Conservation (phyloP, 2,888 invertebrate species). For the Automeris io region DNA sequence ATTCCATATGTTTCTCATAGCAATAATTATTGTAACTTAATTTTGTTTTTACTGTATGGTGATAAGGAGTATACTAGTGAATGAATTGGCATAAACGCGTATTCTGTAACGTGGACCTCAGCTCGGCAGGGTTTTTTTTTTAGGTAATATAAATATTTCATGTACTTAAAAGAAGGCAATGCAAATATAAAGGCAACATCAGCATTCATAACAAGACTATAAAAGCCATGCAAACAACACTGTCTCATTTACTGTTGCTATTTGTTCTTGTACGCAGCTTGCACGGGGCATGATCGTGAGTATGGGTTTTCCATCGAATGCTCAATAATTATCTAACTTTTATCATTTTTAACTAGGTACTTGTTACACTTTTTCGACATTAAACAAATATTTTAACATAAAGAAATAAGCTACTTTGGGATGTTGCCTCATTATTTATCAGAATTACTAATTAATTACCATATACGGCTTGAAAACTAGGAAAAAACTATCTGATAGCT, state of each 20-base stretch:
- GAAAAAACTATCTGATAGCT: background rate
- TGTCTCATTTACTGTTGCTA: slow-evolving; percentile 80
- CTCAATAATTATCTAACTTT: slow-evolving; percentile 20
- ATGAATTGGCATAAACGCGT: slow-evolving; percentile 3
- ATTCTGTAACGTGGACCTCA: slow-evolving; percentile 1
- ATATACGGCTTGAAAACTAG: no score
- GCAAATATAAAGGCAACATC: slow-evolving; percentile 29
- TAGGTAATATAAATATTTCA: slow-evolving; percentile 15
- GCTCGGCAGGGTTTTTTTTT: slow-evolving; percentile 8
- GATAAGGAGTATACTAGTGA: no score
- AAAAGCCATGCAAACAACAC: slow-evolving; percentile 42
- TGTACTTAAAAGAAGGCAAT: slow-evolving; percentile 25
- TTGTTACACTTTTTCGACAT: no score
- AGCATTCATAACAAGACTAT: slow-evolving; percentile 43
- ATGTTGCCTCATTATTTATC: slow-evolving; percentile 31
- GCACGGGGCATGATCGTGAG: slow-evolving; percentile 95
- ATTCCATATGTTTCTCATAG: no score
- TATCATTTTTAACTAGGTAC: slow-evolving; percentile 21
- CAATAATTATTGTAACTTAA: no score
- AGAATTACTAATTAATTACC: no score
- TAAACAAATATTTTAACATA: no score
- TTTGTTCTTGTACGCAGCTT: slow-evolving; percentile 84
- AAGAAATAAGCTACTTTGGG: slow-evolving; percentile 26
- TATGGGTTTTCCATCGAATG: slow-evolving; percentile 65
- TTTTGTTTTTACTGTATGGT: no score